Base-by-base conservation (phyloP, 30 jellyfish, hydroid and myxozoan genomes). In the Clytia hemisphaerica region DNA sequence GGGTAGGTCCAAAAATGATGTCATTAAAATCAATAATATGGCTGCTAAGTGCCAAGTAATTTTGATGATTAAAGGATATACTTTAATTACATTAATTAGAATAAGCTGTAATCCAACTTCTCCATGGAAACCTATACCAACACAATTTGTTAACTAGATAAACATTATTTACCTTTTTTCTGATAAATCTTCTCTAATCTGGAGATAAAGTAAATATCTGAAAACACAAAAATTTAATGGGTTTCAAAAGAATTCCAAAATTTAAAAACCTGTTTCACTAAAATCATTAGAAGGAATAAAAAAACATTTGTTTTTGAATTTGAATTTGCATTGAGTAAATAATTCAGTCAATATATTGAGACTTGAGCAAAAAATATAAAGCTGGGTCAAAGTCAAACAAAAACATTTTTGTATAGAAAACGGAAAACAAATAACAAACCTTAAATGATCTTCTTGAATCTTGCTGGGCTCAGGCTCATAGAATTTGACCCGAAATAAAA, bases 391-490 rank as follows among this genome's bases (percentile, higher is more conserved):
- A n/a, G n/a, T n/a, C n/a, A n/a, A n/a, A n/a, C n/a, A n/a, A n/a
- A n/a, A 51, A 51, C 29, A 15, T 9, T 22, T 10, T 51, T 15
- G 27, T 29, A 31, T 18, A 31, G 6, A 10, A 18, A 64, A 37
- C 5, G 21, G 1, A 25, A 19, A 58, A 27, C 27, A 31, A 54
- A 32, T 7, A 10, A 67, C 9, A 16, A 72, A 88, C 98, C 98
- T 82, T 48, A 92, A 70, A 71, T 75, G 74, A 46, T 89, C 98
- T 71, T 89, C 98, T 18, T 83, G 79, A n/a, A 83, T 48, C 42
- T 93, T 69, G 16, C 85, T 75, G 4, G 95, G 95, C 59, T 89
- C 98, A 19, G 98, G 93, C 40, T 89, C 98, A 64, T 74, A 80
- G 51, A 89, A 89, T 28, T 82, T 81, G 2, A 89, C 89, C 32